These are phyloP conservation scores for Taurulus bubalis DNA, from an alignment of 2,113 vertebrate species.

Conservation along the genomic window DNA sequence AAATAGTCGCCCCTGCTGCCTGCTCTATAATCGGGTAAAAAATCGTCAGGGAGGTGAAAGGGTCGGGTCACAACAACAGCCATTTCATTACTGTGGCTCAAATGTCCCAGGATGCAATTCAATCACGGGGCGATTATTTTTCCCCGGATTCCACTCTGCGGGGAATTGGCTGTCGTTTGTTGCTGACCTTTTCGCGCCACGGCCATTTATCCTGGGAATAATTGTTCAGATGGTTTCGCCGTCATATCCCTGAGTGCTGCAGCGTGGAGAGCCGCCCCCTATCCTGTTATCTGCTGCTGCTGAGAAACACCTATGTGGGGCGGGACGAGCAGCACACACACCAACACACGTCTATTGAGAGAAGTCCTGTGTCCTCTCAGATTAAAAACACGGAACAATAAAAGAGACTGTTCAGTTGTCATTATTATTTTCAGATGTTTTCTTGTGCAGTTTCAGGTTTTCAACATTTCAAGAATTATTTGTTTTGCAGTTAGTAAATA, in stretches of 20 bases:
- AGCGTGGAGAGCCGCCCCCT: slow-evolving; percentile 40
- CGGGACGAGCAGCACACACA: background rate
- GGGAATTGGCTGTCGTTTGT: slow-evolving; percentile 72
- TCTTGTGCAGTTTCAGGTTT: background rate
- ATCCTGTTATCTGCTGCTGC: slow-evolving; percentile 70
- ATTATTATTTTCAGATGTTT: background rate
- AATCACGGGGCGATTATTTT: slow-evolving; percentile 80
- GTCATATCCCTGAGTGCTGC: slow-evolving; percentile 81
- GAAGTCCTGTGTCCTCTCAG: background rate
- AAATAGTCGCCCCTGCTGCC: slow-evolving; percentile 75
- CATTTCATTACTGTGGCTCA: slow-evolving; percentile 82
- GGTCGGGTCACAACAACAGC: slow-evolving; percentile 78
- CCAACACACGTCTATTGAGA: background rate
- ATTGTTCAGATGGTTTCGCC: slow-evolving; percentile 71
- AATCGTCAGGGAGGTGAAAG: slow-evolving; percentile 62
- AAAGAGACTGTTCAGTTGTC: background rate
- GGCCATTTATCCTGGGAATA: slow-evolving; percentile 73
- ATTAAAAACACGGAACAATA: background rate
- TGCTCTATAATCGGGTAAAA: slow-evolving; percentile 78
- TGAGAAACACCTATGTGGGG: background rate
- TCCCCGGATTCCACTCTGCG: slow-evolving; percentile 70
- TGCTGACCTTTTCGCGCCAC: slow-evolving; percentile 73
- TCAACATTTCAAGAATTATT: background rate
- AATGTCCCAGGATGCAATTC: slow-evolving; percentile 77
- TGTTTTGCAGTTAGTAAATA: background rate